Conservation (phyloP, 2,888 invertebrate species). For the Sceliomorpha sp. region DNA sequence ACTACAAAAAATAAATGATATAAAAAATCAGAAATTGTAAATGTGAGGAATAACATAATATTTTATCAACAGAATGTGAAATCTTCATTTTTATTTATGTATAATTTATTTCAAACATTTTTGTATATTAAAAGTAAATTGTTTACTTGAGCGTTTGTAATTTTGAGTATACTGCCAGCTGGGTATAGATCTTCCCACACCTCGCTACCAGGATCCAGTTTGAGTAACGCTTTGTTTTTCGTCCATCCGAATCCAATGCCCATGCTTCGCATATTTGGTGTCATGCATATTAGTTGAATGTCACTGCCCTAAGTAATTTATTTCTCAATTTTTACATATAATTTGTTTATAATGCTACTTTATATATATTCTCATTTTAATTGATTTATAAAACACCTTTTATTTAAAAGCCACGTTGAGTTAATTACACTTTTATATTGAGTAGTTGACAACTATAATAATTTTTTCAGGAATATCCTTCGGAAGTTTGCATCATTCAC, state of each 20-base stretch:
- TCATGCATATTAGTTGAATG: conserved; percentile 86
- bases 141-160: conserved; percentile 87
- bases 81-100: conserved; percentile 1
- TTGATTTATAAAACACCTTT: too few species aligned
- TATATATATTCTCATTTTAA: too few species aligned
- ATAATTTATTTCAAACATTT: neutral
- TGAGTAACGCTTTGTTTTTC: conserved; percentile 87
- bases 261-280: conserved; percentile 82
- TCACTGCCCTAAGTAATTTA: conserved; percentile 83
- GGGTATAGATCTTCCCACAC: conserved; percentile 93
- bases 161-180: conserved; percentile 90
- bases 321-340: neutral
- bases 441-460: too few species aligned
- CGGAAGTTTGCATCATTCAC: too few species aligned
- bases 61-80: too few species aligned
- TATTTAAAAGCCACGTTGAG: too few species aligned
- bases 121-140: neutral
- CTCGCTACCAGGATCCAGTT: conserved; percentile 87
- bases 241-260: conserved; percentile 92
- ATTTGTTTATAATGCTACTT: too few species aligned
- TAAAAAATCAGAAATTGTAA: too few species aligned
- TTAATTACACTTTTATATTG: too few species aligned
- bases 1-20: too few species aligned
- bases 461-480: too few species aligned
- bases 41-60: too few species aligned